A percentile compares a stretch with the other conserved stretches of the same genome.
These are phyloP conservation scores for Ambastaia sidthimunki DNA, from an alignment of 2,797 vertebrate genomes.

Conservation along the genomic window DNA sequence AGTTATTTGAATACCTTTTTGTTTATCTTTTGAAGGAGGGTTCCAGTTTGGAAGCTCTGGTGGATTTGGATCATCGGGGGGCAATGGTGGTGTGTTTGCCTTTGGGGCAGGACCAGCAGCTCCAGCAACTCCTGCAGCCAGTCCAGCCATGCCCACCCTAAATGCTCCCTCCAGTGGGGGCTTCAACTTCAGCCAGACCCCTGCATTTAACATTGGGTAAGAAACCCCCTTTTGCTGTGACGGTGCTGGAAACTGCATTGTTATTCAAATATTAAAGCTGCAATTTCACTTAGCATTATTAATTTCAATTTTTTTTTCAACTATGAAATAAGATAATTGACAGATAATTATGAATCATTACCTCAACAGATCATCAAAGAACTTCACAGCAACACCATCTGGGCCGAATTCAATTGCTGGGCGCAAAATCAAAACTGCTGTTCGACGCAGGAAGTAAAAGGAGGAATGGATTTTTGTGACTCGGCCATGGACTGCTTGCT, in stretches of 20 bases:
- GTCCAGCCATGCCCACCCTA: conserved; percentile 77
- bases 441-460: conserved; percentile 92
- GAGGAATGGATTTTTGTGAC: conserved; percentile 8
- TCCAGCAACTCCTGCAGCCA: conserved; percentile 73
- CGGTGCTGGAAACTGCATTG: neutral
- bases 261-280: neutral
- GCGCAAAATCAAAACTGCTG: conserved; percentile 95
- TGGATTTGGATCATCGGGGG: conserved; percentile 82
- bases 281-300: too few relatives aligned
- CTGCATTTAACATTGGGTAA: conserved; percentile 88
- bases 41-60: conserved; percentile 88
- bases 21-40: conserved; percentile 52
- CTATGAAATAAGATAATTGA: too few relatives aligned
- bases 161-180: conserved; percentile 66
- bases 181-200: conserved; percentile 81
- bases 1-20: neutral
- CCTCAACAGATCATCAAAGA: conserved; percentile 77
- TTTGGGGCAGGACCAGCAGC: conserved; percentile 79
- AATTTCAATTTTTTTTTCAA: neutral
- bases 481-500: conserved; percentile 33
- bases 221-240: conserved; percentile 15
- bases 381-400: conserved; percentile 71
- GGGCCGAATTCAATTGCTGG: conserved; percentile 80
- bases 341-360: neutral
- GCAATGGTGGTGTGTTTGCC: conserved; percentile 82